Evolutionary conservation across 1,140 invertebrate species (phyloP), one percentile per base, ranked within the genome.

Genomic region (Mercenaria mercenaria): DNA sequence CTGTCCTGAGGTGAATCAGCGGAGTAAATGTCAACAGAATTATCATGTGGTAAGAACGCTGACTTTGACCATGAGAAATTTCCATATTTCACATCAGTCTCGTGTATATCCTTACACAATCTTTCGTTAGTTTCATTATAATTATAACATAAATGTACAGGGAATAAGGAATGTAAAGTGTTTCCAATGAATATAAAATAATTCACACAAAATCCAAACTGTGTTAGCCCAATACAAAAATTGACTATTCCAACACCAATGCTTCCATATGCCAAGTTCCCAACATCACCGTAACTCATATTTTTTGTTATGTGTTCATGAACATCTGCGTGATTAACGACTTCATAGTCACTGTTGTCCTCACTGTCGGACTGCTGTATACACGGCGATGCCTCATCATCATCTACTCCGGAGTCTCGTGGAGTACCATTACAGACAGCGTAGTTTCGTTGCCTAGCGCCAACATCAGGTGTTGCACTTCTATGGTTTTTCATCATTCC

Each of bases 181-280:
- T 95, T 96, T 18, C 95, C 95, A 26, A 96, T 92, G 69, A 96
- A 95, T 23, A 95, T 95, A 79, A 93, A 95, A 88, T 96, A 96
- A 11, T 52, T 91, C 15, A 95, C 90, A 91, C 94, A 95, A 56
- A 95, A 95, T 39, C 94, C 93, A 91, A 94, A 95, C 91, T 96
- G 95, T 20, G 95, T 95, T 11, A 95, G 74, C 3, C 92, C 84
- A 0, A 96, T 91, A 82, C 91, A 94, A 29, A 93, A 61, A 41
- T 95, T 95, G 0, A 96, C 95, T n/a, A 95, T 76, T 26, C 88
- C 90, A 15, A 93, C 20, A 34, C 95, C 95, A 18, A 56, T 10
- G 56, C 80, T 92, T 13, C 95, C 95, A 89, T 92, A 94, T 18
- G 90, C 90, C 6, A 93, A 39, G 32, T 91, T 88, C 18, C 94